Evolutionary conservation across 1,140 invertebrate species (phyloP).

Genomic region (Portunus trituberculatus): DNA sequence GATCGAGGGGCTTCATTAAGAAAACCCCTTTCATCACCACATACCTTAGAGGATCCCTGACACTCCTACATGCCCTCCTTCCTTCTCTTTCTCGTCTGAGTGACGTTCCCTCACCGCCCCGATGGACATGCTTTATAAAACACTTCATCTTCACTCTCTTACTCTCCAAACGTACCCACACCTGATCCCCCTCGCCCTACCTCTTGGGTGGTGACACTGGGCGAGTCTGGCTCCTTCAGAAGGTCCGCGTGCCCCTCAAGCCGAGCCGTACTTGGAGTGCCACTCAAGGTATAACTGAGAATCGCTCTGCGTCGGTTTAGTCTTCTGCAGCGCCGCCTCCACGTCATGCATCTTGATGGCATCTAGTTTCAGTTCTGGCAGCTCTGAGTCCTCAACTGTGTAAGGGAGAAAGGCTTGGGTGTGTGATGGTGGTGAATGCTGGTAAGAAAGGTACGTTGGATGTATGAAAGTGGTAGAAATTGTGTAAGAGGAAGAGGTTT

Average conservation of each 20-base stretch:
- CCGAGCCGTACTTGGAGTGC: constrained; percentile 82
- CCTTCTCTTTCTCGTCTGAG: too few relatives aligned
- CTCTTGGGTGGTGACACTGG: not conserved
- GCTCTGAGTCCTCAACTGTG: constrained; percentile 79
- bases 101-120: too few relatives aligned
- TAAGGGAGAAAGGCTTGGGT: not conserved
- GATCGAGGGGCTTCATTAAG: too few relatives aligned
- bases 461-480: too few relatives aligned
- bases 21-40: too few relatives aligned
- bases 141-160: too few relatives aligned
- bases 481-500: too few relatives aligned
- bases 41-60: too few relatives aligned
- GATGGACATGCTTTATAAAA: too few relatives aligned
- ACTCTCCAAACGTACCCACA: not conserved
- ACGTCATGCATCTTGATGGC: constrained; percentile 82
- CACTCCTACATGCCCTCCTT: too few relatives aligned
- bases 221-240: not conserved
- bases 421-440: not conserved
- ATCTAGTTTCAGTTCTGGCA: constrained; percentile 81
- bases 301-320: constrained; percentile 82
- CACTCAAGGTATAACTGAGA: constrained; percentile 81
- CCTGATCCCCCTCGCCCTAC: not conserved
- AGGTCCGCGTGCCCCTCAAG: constrained; percentile 78
- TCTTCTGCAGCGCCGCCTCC: constrained; percentile 81
- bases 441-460: too few relatives aligned